These are phyloP conservation scores for Argyrosomus japonicus DNA, from an alignment of 2,113 vertebrate genomes.

Conservation along the genomic window DNA sequence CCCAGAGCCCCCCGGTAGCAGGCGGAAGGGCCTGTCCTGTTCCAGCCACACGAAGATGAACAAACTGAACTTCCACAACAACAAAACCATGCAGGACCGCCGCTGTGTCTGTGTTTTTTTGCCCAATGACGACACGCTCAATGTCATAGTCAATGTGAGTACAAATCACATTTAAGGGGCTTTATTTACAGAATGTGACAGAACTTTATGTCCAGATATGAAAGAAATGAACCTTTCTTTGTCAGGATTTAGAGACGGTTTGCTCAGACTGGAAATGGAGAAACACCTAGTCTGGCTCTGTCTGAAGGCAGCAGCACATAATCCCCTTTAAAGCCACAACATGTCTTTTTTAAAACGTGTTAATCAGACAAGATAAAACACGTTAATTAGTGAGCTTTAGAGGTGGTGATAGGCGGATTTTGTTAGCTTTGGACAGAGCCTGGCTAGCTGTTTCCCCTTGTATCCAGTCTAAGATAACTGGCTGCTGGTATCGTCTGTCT, in stretches of 20 bases:
- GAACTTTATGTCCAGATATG: background rate
- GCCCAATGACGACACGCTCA: constrained; percentile 96
- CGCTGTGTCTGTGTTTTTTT: constrained; percentile 98
- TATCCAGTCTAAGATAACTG: background rate
- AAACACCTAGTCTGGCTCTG: background rate
- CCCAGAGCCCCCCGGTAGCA: constrained; percentile 72
- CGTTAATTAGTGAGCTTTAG: background rate
- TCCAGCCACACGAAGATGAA: constrained; percentile 90
- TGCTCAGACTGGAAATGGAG: background rate
- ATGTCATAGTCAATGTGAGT: constrained; percentile 97
- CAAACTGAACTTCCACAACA: constrained; percentile 97
- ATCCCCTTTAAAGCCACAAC: background rate
- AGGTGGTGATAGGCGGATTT: background rate
- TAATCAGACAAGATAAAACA: background rate
- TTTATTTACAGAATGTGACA: no score
- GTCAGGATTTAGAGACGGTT: background rate
- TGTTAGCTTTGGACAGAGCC: background rate
- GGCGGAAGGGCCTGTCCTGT: constrained; percentile 74
- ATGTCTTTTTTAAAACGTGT: background rate
- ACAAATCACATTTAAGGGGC: background rate
- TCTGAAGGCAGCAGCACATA: background rate
- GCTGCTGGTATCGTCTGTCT: background rate
- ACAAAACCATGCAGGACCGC: constrained; percentile 99
- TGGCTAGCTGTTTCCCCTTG: background rate
- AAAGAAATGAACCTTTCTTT: background rate